Evolutionary conservation across 2,113 vertebrate species (phyloP), one percentile per base, ranked within the genome.

Genomic region (Desmodus rotundus): DNA sequence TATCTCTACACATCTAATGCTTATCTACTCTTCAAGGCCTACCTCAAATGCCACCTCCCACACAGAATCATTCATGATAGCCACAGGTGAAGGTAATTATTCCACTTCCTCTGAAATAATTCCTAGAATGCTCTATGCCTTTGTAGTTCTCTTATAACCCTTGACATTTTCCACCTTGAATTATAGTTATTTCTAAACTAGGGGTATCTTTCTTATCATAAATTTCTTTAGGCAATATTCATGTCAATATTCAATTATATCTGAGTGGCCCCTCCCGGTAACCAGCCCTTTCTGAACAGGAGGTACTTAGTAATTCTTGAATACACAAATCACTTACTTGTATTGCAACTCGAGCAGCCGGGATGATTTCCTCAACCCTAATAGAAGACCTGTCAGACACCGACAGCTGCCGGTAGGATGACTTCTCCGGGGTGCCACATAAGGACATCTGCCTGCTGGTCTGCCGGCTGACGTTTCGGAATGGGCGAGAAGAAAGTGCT

Each of bases 331-430:
- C 87, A 89, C 98, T 98, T 96, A 99, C 99, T 97, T 99, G 99
- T 97, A 99, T 99, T 89, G 99, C 99, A 3, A 99, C 99, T 67
- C 99, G 99, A 16, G 99, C 99, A 28, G 99, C 99, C 58, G 99
- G 99, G 91, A 99, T 99, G 96, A 99, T 99, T 96, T 99, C 99
- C 96, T 99, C 99, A 1, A 99, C 99, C 91, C 99, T 98, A 84
- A 99, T 99, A 87, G 99, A 99, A 45, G 99, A 99, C 96, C 99
- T 99, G 91, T 99, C 99, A 9, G 99, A 99, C 95, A 99, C 98
- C 1, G 99, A 99, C 98, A 99, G 98, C 97, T 99, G 99, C 28
- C 99, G 98, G 98, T 99, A 99, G 63, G 99, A 99, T 8, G 99
- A 99, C 97, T 99, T 99, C 97, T 99, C 99, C 3, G 99, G 99